These are phyloP conservation scores for Malacosoma neustria DNA, from an alignment of 2,888 invertebrate species.

Conservation along the genomic window DNA sequence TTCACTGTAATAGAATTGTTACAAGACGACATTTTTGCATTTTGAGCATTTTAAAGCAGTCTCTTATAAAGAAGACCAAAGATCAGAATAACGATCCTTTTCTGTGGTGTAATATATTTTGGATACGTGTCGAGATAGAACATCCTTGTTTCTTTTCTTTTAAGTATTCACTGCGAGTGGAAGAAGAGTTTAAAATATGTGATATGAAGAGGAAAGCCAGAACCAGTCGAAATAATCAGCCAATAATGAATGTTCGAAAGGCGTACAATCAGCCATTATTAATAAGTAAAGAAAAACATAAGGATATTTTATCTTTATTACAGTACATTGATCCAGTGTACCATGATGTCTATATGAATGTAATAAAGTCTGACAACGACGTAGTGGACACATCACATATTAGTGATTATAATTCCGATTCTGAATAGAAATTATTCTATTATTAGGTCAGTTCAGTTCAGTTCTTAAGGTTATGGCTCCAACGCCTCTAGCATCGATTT, in stretches of 20 bases:
- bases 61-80: conserved; percentile 7
- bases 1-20: conserved; percentile 10
- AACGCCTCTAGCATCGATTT: too few relatives aligned
- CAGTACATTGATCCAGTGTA: conserved; percentile 8
- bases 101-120: conserved; percentile 9
- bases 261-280: conserved; percentile 5
- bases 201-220: conserved; percentile 6
- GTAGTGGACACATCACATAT: conserved; percentile 3
- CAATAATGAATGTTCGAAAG: conserved; percentile 5
- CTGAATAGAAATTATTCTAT: too few relatives aligned
- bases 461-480: too few relatives aligned
- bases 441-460: too few relatives aligned
- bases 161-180: conserved; percentile 4
- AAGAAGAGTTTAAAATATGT: conserved; percentile 5
- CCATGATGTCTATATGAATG: conserved; percentile 5
- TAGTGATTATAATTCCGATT: conserved; percentile 4
- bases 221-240: conserved; percentile 7
- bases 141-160: conserved; percentile 6
- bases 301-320: conserved; percentile 3
- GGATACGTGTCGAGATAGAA: conserved; percentile 8
- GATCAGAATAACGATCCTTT: conserved; percentile 8
- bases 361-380: conserved; percentile 3
- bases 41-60: conserved; percentile 5
- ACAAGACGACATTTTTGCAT: conserved; percentile 8
- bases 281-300: conserved; percentile 3